Evolutionary conservation across 2,888 invertebrate genomes (phyloP), one percentile per base, ranked within the genome.

Genomic region (Acrobasis repandana): DNA sequence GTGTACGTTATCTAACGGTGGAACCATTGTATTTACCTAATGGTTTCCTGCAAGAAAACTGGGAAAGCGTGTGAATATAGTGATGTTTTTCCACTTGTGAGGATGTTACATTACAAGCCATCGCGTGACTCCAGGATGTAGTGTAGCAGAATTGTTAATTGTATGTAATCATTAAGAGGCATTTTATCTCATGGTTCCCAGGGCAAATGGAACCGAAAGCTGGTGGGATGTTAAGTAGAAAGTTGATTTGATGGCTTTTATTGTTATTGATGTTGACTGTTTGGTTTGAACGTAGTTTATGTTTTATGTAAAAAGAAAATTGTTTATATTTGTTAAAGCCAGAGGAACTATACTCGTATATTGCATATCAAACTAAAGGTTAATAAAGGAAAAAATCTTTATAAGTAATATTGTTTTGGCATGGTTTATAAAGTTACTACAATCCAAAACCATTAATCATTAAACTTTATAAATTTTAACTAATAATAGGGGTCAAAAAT

Each of bases 41-140:
- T 52, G 36, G 48, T 54, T 63, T 51, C 59, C 52, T 62, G 61
- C 38, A 62, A 66, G 60, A 64, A 70, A 65, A 64, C 65, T 52
- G 58, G 56, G 68, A 72, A 67, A 71, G 65, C 63, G 71, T 72
- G 72, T 63, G 71, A 72, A 65, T 36, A 51, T 51, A 33, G 33
- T 38, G 20, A 33, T 49, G 36, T 61, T 65, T 34, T 51, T 60
- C 54, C 51, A 47, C 20, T 10, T 9, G 18, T 38, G 47, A 52
- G 54, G 54, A 54, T 54, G 38, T 36, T 18, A 36, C 38, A 34
- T 34, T 8, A 54, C 38, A 54, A 38, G n/a, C 18, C 18, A 54
- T 54, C 38, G 54, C 54, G 54, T 54, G 54, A 54, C 54, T 54
- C 38, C 38, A 54, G 54, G 54, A 54, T 54, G 38, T 54, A 20